Evolutionary conservation across 2,888 invertebrate genomes (phyloP), one percentile per base, ranked within the genome.

Genomic region (Yponomeuta evonymella): DNA sequence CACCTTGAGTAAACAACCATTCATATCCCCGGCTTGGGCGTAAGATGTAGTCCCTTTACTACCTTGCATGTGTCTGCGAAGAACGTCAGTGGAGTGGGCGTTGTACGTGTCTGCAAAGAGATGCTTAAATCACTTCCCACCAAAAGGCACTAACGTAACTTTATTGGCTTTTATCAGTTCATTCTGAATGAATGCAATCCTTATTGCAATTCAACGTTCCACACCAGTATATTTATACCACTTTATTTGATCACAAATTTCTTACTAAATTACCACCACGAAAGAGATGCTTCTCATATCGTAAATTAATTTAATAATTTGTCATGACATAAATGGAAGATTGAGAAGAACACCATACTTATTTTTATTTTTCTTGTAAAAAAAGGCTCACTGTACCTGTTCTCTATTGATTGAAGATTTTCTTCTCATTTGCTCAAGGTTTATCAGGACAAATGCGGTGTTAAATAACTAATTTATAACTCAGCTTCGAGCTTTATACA

Each of bases 101-200:
- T 15, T 58, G 12, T 43, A 8, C 43, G 8, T 1, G 9, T 43
- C 8, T 43, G 8, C 8, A 43, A 43, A 43, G 6, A 43, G 43
- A 43, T 5, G 8, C 43, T 43, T 5, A 43, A 6, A 43, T 43
- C 43, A 43, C 43, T 43, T 43, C 43, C 6, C 43, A 43, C 43
- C 43, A 43, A 43, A 43, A 8, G 43, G 8, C 5, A 6, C 23
- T 43, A 8, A 43, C 43, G 43, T 43, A 8, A 75, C 78, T 78
- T 82, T 77, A 84, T 82, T 82, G 83, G 80, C 81, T 82, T 79
- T 79, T 80, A 79, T 78, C 74, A 81, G 83, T 81, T 79, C 77
- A 81, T 84, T 83, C 79, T 76, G 77, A 79, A 83, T 84, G 81
- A 85, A 84, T 82, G 23, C 23, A 83, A 82, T 79, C 79, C 82